These are phyloP conservation scores for Poeciliopsis occidentalis DNA, from an alignment of 2,113 vertebrate genomes.

Conservation along the genomic window DNA sequence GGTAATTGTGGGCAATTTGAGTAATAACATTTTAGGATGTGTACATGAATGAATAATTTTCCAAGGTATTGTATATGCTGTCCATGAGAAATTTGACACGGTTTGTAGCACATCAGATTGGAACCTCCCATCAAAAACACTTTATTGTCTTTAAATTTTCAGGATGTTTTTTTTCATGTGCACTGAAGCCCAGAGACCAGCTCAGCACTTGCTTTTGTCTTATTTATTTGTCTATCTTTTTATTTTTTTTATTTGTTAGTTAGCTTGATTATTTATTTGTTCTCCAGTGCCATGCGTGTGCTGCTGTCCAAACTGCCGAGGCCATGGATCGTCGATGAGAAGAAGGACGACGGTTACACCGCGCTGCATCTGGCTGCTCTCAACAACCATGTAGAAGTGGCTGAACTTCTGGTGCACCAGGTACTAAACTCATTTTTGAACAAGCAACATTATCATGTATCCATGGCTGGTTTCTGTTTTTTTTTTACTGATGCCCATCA, in stretches of 20 bases:
- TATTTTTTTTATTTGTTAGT: too few species aligned
- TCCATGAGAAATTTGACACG: constrained; percentile 29
- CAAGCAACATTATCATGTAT: not conserved
- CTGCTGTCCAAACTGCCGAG: constrained; percentile 95
- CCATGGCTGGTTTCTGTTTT: not conserved
- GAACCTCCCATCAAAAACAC: constrained; percentile 19
- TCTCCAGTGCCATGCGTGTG: constrained; percentile 93
- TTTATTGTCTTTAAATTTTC: constrained; percentile 17
- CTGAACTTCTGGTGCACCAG: constrained; percentile 97
- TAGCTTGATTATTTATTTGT: not conserved
- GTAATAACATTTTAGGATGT: not conserved
- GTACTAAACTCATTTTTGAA: constrained; percentile 68
- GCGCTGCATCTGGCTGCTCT: constrained; percentile 97
- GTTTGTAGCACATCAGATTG: constrained; percentile 30
- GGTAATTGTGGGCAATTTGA: not conserved
- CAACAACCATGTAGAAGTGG: constrained; percentile 99
- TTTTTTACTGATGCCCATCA: not conserved
- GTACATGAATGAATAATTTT: not conserved
- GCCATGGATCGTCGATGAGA: constrained; percentile 99
- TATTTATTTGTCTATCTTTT: not conserved
- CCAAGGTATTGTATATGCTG: constrained; percentile 15
- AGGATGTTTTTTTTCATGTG: not conserved
- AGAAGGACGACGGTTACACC: constrained; percentile 98
- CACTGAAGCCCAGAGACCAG: not conserved
- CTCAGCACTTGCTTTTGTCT: not conserved